Evolutionary conservation across 2,113 vertebrate species (phyloP).

Genomic region (Riparia riparia): DNA sequence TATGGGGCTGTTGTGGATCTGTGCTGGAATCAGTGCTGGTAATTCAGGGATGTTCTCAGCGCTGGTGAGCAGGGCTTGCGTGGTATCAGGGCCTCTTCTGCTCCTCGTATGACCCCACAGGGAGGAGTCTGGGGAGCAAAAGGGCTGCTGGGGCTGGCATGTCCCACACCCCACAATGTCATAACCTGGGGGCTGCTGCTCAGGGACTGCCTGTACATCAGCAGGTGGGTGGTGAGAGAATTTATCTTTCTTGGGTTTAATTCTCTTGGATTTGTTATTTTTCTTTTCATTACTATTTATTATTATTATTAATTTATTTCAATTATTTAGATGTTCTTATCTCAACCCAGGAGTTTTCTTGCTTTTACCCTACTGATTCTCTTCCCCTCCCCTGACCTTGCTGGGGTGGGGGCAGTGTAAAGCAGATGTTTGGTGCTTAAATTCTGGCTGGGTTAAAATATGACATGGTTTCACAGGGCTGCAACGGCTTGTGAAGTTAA

Average conservation of each 20-base stretch:
- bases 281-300: background rate
- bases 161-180: background rate
- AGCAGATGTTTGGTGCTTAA: background rate
- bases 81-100: background rate
- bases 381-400: no score
- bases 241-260: background rate
- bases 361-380: background rate
- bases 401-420: background rate
- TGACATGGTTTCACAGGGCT: background rate
- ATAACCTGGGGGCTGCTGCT: background rate
- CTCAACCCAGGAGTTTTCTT: background rate
- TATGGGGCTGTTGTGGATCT: rapidly evolving
- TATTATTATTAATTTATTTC: background rate
- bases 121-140: background rate
- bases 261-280: background rate
- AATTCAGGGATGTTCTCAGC: background rate
- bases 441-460: background rate
- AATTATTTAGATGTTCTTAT: background rate
- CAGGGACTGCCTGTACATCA: background rate
- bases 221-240: background rate
- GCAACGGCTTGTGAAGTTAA: background rate
- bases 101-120: rapidly evolving
- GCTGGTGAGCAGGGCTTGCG: background rate
- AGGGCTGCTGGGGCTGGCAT: background rate
- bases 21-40: background rate